phyloP scores from a whole-genome alignment of 2,888 invertebrate genomes.

The Hemistola chrysoprasaria region DNA sequence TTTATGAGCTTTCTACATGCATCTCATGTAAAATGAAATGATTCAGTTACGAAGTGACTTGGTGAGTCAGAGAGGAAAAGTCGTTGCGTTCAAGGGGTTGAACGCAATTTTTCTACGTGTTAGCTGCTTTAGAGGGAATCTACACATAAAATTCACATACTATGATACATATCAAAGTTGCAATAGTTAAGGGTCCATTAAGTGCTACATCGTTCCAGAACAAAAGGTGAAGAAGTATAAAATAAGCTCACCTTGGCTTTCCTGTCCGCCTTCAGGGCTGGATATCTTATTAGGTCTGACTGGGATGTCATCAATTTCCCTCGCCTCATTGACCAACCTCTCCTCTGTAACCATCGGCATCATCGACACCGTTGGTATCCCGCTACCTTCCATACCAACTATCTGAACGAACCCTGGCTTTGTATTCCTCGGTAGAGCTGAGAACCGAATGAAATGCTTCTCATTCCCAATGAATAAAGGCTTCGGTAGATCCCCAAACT shows the following conservation, averaged over 20 bases:
- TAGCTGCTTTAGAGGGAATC: too few relatives aligned
- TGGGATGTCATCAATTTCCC: constrained; percentile 45
- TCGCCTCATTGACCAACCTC: constrained; percentile 37
- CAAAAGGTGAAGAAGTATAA: background rate
- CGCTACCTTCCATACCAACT: constrained; percentile 87
- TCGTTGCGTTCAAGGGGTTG: too few relatives aligned
- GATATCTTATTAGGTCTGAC: constrained; percentile 52
- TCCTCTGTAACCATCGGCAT: constrained; percentile 32
- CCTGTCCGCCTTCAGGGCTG: constrained; percentile 56
- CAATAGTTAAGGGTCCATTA: too few relatives aligned
- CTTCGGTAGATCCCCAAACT: constrained; percentile 92
- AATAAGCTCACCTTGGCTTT: constrained; percentile 57
- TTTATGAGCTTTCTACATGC: too few relatives aligned
- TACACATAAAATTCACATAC: too few relatives aligned
- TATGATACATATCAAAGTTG: too few relatives aligned
- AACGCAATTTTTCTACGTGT: too few relatives aligned
- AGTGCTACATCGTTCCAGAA: too few relatives aligned
- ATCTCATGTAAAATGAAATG: too few relatives aligned
- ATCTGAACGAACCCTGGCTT: constrained; percentile 87
- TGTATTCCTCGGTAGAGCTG: constrained; percentile 88
- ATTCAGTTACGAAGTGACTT: too few relatives aligned
- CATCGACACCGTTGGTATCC: constrained; percentile 32
- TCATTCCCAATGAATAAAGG: constrained; percentile 88
- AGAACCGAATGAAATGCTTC: constrained; percentile 91
- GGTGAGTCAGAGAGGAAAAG: too few relatives aligned